Evolutionary conservation across 2,888 invertebrate genomes (phyloP).

Genomic region (Platycheirus rosarum): DNA sequence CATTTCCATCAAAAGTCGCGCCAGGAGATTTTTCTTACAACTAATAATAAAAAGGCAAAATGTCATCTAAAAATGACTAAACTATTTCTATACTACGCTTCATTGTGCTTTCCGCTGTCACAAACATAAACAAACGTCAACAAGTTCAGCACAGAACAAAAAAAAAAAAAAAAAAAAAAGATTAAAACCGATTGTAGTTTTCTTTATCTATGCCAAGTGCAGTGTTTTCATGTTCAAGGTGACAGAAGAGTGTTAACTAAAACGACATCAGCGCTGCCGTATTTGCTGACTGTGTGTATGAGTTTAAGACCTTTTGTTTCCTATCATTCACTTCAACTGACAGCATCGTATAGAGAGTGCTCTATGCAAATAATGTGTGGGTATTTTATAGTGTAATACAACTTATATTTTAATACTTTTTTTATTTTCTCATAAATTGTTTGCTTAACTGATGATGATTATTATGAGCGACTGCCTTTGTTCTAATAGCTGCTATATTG

Average conservation of each 20-base stretch:
- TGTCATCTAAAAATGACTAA: slow-evolving; percentile 61
- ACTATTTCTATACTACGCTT: slow-evolving; percentile 30
- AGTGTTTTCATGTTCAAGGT: slow-evolving; percentile 73
- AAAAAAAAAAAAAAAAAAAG: slow-evolving; percentile 31
- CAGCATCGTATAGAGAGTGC: slow-evolving; percentile 6
- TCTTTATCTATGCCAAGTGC: slow-evolving; percentile 71
- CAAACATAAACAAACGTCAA: slow-evolving; percentile 42
- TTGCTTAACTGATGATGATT: slow-evolving; percentile 3
- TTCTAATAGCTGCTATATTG: slow-evolving; percentile 1
- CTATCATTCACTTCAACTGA: slow-evolving; percentile 34
- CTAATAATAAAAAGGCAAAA: slow-evolving; percentile 28
- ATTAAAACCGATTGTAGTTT: slow-evolving; percentile 54
- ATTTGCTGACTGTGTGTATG: slow-evolving; percentile 31
- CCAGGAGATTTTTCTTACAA: slow-evolving; percentile 21
- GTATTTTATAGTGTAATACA: background rate
- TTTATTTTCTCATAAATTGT: background rate
- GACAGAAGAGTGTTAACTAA: slow-evolving; percentile 67
- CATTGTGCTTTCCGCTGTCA: slow-evolving; percentile 50
- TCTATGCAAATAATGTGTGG: background rate
- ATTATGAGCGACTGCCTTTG: slow-evolving; percentile 22
- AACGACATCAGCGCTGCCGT: slow-evolving; percentile 26
- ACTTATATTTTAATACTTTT: background rate
- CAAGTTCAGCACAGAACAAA: background rate
- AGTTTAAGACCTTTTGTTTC: slow-evolving; percentile 53
- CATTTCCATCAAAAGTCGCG: background rate